These are phyloP conservation scores for Acropora yongei DNA, from an alignment of 64 coral and sea anemone species.

Conservation along the genomic window DNA sequence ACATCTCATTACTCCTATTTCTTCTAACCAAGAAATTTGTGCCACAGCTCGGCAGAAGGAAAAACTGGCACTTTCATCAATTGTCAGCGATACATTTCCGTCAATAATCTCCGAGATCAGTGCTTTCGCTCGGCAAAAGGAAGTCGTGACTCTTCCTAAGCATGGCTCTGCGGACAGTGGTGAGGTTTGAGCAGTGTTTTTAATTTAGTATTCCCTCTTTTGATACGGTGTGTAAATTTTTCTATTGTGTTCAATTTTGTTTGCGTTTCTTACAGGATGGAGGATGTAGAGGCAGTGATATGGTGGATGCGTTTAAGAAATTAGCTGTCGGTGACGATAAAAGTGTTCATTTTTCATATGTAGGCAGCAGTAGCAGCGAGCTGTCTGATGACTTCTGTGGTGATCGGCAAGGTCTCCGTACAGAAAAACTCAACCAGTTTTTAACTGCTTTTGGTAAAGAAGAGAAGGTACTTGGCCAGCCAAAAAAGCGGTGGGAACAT, in stretches of 20 bases:
- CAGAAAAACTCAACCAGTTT: conserved; percentile 51
- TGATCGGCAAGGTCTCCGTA: conserved; percentile 26
- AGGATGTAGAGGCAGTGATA: conserved; percentile 23
- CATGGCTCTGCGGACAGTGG: background rate
- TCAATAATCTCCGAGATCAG: background rate
- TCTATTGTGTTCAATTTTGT: background rate
- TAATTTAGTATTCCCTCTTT: background rate
- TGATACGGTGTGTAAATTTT: background rate
- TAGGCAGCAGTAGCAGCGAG: conserved; percentile 48
- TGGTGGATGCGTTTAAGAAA: conserved; percentile 28
- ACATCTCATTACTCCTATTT: background rate
- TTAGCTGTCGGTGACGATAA: conserved; percentile 36
- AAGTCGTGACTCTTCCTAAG: too few species aligned
- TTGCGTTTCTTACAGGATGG: background rate
- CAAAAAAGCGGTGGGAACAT: conserved; percentile 43
- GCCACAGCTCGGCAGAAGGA: conserved; percentile 40
- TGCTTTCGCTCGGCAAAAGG: too few species aligned
- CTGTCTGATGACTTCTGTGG: conserved; percentile 22
- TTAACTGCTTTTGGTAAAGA: conserved; percentile 30
- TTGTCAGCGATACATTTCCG: conserved; percentile 21
- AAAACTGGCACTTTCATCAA: conserved; percentile 22
- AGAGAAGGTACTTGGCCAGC: conserved; percentile 25
- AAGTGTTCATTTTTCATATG: conserved; percentile 45
- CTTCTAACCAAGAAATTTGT: conserved; percentile 5
- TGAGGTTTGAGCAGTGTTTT: conserved; percentile 1